Base-by-base conservation (phyloP, 2,113 vertebrate species). In the Sarotherodon lohbergeri region DNA sequence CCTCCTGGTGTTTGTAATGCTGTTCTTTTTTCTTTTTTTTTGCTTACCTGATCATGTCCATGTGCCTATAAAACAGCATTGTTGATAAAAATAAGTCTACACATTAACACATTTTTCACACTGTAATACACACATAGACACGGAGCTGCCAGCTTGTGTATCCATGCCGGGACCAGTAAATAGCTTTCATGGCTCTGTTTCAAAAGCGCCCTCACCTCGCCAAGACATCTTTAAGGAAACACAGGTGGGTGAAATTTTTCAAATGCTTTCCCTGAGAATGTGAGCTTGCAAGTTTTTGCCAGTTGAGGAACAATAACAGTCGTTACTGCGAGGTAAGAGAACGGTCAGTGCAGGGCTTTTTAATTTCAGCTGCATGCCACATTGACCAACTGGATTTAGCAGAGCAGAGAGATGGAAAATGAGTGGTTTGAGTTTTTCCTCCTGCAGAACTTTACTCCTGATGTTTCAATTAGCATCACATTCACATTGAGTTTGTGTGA, bases 31-130 rank as follows among this genome's bases (percentile, higher is more conserved):
- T 56, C 3, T 36, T 63, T 57, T 83, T 82, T 71, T 71, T 24
- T 41, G 83, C 89, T 90, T 63, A 92, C 73, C 80, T 73, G 90
- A 91, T 89, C 76, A 34, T 81, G 90, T 88, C 81, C 93, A 93
- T 88, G 83, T 91, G 92, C 91, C 93, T 88, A 91, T 94, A 87
- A 95, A 95, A 91, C 71, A 11, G 29, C 2, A 57, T 57, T 54
- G 88, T 87, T 89, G 87, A 87, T 91, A 59, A 68, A 56, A 87
- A 90, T 6, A 63, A 79, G 24, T 54, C 11, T 14, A 11, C 24
- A 48, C 41, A 73, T 76, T 68, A 80, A 86, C 78, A 68, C 68
- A 55, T 79, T 13, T 10, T 29, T 9, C 48, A 63, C 59, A 48
- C 27, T 13, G 17, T 50, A 29, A 88, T 11, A 91, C 54, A 89